Base-by-base conservation (phyloP, 2,888 invertebrate species). In the Callinectes sapidus region DNA sequence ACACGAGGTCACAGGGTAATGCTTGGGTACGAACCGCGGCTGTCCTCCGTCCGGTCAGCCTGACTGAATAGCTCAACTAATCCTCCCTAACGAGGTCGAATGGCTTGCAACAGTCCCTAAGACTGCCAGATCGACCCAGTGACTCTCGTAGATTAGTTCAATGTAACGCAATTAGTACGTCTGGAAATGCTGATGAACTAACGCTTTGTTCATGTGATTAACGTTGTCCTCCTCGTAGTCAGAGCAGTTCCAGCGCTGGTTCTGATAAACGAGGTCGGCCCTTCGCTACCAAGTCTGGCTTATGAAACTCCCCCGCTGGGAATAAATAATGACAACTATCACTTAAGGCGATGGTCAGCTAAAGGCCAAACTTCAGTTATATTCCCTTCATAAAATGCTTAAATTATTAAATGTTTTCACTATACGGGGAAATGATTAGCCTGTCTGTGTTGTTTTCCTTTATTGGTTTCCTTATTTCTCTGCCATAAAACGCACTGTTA, bases 321-420 rank as follows among this genome's bases (percentile, higher is more conserved):
- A 35, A 81, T 81, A 81, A 81, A 35, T 81, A 81, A 81, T 81
- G 81, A 81, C 81, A 81, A 81, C 81, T 32, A 81, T 81, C 81
- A 81, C 81, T 81, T 35, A 32, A 35, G 16, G 35, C 35, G 81
- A 81, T 35, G 81, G 81, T 81, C 81, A 81, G 8, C 1, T 14
- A 81, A 81, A 81, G 81, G 81, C 81, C 81, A 35, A 81, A 35
- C 35, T 71, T n/a, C 23, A 23, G 71, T 23, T 71, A 18, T 71
- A 23, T 71, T 28, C 28, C 23, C 71, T n/a, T 28, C 10, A 71
- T 71, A 71, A 71, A 71, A 71, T 71, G 28, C 71, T 8, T 71
- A 10, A n/a, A 71, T 71, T 71, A 2, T 23, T n/a, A 71, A 71
- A 71, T 71, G 5, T 71, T 71, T 71, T 8, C 23, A 71, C 10